Percentiles rank a stretch among this genome's conserved stretches.
Evolutionary conservation across 2,888 invertebrate species (phyloP).

Genomic region (Pecten maximus): DNA sequence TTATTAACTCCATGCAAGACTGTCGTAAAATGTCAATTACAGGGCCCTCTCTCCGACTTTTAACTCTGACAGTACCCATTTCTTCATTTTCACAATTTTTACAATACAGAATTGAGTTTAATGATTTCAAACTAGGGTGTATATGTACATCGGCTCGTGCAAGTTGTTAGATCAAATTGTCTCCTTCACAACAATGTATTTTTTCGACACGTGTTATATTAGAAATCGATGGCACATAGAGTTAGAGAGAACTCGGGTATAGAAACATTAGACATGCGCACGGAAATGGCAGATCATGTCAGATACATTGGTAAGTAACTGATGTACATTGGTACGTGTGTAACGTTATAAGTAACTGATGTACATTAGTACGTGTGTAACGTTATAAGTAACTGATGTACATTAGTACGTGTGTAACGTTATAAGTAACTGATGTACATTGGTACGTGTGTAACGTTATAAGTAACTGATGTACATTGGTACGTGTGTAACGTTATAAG

Average conservation of each 20-base stretch:
- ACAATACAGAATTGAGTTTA: slow-evolving; percentile 30
- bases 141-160: slow-evolving; percentile 17
- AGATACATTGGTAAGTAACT: background rate
- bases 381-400: background rate
- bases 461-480: background rate
- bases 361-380: no score
- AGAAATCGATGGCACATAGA: background rate
- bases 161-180: background rate
- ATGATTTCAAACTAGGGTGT: slow-evolving; percentile 19
- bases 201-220: background rate
- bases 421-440: background rate
- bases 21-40: slow-evolving; percentile 29
- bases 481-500: no score
- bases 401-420: no score
- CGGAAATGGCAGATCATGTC: background rate
- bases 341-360: background rate
- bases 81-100: slow-evolving; percentile 27
- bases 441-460: no score
- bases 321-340: no score
- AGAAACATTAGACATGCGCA: background rate
- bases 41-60: background rate
- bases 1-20: slow-evolving; percentile 29
- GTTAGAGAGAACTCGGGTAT: background rate
- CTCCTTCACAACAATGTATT: background rate
- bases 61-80: slow-evolving; percentile 8